Percentiles rank a stretch among this genome's conserved stretches.
These are phyloP conservation scores for Sciurus niger DNA, from an alignment of 2,113 vertebrate species.

Conservation along the genomic window DNA sequence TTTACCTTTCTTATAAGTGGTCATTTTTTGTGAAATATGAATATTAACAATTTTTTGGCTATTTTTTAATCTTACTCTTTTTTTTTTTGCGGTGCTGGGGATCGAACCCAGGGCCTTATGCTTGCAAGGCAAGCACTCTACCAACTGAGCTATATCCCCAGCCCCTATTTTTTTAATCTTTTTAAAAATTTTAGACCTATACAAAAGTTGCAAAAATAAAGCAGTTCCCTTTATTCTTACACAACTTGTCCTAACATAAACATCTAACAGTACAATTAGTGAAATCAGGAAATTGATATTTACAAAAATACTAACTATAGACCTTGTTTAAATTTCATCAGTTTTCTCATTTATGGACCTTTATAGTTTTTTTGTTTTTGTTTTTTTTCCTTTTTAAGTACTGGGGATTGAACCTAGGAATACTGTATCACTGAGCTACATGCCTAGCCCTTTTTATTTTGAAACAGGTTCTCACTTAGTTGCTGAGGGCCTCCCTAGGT, in stretches of 20 bases:
- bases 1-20: neutral
- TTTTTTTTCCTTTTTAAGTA: too few relatives aligned
- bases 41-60: neutral
- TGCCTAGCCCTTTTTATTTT: too few relatives aligned
- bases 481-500: too few relatives aligned
- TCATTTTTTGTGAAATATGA: constrained; percentile 54
- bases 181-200: neutral
- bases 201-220: neutral
- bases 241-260: neutral
- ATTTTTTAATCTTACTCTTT: neutral
- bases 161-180: neutral
- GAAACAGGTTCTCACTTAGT: too few relatives aligned
- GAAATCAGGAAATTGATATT: constrained; percentile 17
- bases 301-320: neutral
- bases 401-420: too few relatives aligned
- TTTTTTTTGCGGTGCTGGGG: too few relatives aligned
- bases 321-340: constrained; percentile 1
- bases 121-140: too few relatives aligned
- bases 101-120: too few relatives aligned
- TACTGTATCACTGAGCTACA: too few relatives aligned
- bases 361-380: too few relatives aligned
- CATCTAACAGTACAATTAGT: neutral
- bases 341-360: neutral
- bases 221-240: constrained; percentile 8
- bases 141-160: too few relatives aligned